Base-by-base conservation (phyloP, 2,113 vertebrate species). In the Peucedramus taeniatus region DNA sequence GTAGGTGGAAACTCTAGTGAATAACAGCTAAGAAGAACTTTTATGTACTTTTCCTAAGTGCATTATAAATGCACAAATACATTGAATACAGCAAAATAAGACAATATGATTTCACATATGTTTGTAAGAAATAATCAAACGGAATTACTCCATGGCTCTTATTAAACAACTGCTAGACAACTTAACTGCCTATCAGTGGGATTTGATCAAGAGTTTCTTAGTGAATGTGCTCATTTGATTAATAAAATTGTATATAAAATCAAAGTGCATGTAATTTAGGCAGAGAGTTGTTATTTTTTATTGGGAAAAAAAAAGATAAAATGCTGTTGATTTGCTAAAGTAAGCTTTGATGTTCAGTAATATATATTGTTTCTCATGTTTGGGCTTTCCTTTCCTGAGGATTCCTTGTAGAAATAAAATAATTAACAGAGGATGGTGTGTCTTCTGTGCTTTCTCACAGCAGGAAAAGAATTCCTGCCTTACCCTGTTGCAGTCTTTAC, bases 401-500 rank as follows among this genome's bases (percentile, higher is more conserved):
- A 47, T 61, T 90, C 6, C 18, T 54, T 45, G 26, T 42, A 80
- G 71, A 83, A 87, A 39, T 85, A 74, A 69, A 88, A 21, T 17
- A 65, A 60, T 93, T 93, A 87, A 23, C 15, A 60, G 74, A 79
- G 40, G 40, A 72, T 87, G 53, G 71, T 30, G 27, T 72, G 23
- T 61, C 56, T 87, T 69, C 53, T 65, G 22, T 87, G 30, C 2
- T 0, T 65, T 91, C 74, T 49, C 7, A 6, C 42, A 96, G 65
- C 81, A 72, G 59, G 90, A 82, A 30, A n/a, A 89, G 70, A 87
- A 91, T 95, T 93, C 85, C 75, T 94, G 57, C 78, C 39, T 87
- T 85, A 49, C 49, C 24, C 61, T 40, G 11, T 40, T 89, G 44
- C 1, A 0, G 37, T 64, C 75, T 93, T 92, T 93, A 44, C 65